Conservation (phyloP, 2,888 invertebrate species). For the Calliphora vomitoria region DNA sequence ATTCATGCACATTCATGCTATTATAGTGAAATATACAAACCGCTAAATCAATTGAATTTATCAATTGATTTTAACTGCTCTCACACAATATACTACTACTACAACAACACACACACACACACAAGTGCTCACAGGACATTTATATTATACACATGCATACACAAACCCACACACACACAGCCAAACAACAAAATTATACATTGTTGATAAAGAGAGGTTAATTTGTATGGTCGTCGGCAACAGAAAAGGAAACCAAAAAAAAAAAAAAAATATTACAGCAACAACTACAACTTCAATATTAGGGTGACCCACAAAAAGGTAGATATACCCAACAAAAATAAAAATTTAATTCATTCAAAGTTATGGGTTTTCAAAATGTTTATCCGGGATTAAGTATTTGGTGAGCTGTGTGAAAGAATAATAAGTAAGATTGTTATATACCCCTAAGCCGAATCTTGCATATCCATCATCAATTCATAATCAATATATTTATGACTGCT, state of each 20-base stretch:
- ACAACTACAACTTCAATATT: constrained; percentile 3
- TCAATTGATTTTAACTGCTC: constrained; percentile 84
- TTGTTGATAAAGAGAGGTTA: constrained; percentile 64
- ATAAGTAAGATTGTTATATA: too few relatives aligned
- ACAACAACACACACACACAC: constrained; percentile 27
- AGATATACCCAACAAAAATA: too few relatives aligned
- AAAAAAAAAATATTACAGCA: constrained; percentile 26
- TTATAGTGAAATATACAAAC: constrained; percentile 77
- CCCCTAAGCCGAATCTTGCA: too few relatives aligned
- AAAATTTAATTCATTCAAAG: too few relatives aligned
- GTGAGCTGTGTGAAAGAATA: too few relatives aligned
- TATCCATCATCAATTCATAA: too few relatives aligned
- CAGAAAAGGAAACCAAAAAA: neutral
- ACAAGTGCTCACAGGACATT: neutral
- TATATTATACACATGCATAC: neutral
- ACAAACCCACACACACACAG: neutral
- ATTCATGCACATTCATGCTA: constrained; percentile 30
- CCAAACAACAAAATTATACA: constrained; percentile 33
- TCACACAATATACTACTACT: constrained; percentile 75
- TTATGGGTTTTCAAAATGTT: too few relatives aligned
- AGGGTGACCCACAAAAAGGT: too few relatives aligned
- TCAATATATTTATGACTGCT: too few relatives aligned
- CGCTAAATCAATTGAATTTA: constrained; percentile 83
- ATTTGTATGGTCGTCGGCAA: constrained; percentile 50
- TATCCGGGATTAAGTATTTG: too few relatives aligned